A percentile compares a stretch with the other conserved stretches of the same genome.
phyloP scores from a whole-genome alignment of 2,113 vertebrate genomes.

The Alouatta palliata region DNA sequence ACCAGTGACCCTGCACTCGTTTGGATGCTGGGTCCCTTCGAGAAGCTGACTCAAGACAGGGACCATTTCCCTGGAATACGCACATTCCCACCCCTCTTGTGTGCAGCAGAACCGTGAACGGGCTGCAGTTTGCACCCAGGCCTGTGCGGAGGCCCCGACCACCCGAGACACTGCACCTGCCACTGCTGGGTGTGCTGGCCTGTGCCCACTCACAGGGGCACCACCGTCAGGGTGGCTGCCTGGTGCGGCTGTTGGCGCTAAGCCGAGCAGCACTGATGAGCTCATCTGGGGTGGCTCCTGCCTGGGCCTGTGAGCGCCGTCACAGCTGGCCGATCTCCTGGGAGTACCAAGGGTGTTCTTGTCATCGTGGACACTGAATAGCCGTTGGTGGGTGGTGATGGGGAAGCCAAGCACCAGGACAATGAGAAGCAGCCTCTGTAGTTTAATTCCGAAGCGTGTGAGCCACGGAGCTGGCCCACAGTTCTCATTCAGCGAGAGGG shows the following conservation, averaged over 20 bases:
- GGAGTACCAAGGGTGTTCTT: background rate
- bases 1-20: background rate
- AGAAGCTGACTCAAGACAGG: background rate
- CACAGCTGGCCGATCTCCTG: background rate
- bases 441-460: fast-evolving
- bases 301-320: fast-evolving
- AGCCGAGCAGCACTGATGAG: background rate
- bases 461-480: background rate
- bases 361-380: background rate
- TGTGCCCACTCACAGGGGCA: background rate
- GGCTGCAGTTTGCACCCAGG: background rate
- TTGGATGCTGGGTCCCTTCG: background rate
- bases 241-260: background rate
- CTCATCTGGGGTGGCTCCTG: fast-evolving
- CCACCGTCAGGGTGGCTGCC: background rate
- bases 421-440: background rate
- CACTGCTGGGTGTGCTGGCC: background rate
- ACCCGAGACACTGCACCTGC: background rate
- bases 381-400: background rate
- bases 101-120: background rate
- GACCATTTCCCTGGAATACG: background rate
- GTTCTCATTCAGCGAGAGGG: background rate
- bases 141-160: fast-evolving
- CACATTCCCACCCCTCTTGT: background rate
- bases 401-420: background rate